Conservation (phyloP, 1,140 invertebrate genomes). For the Ylistrum balloti region DNA sequence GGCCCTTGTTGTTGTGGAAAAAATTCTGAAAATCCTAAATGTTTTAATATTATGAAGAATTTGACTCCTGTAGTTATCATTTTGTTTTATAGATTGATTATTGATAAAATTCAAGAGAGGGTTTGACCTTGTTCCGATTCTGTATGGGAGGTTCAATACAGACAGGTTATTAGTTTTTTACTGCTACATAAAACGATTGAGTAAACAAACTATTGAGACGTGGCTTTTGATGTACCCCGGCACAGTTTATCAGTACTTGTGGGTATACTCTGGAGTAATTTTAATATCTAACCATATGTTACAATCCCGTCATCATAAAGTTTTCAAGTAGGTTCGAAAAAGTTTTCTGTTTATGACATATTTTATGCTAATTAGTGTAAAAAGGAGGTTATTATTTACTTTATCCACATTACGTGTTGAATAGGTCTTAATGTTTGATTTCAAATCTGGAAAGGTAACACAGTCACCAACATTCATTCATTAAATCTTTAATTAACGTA, state of each 20-base stretch:
- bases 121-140: background rate
- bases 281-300: constrained; percentile 16
- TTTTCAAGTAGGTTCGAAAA: background rate
- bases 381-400: no score
- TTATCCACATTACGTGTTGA: no score
- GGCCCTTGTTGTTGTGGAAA: no score
- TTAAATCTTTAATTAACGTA: no score
- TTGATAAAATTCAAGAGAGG: background rate
- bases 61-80: background rate
- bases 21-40: no score
- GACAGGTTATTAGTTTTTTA: background rate
- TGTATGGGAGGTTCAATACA: background rate
- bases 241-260: background rate
- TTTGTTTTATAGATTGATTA: background rate
- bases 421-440: no score
- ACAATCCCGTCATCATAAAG: constrained; percentile 8
- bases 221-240: background rate
- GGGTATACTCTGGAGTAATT: background rate
- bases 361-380: no score
- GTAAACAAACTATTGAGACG: constrained; percentile 16
- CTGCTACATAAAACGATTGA: constrained; percentile 7
- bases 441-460: no score
- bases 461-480: no score
- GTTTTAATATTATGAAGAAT: no score
- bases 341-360: no score